These are phyloP conservation scores for Halisarca cf. caerulea DNA, from an alignment of 37 sponge, comb jelly and placozoan genomes.

Conservation along the genomic window DNA sequence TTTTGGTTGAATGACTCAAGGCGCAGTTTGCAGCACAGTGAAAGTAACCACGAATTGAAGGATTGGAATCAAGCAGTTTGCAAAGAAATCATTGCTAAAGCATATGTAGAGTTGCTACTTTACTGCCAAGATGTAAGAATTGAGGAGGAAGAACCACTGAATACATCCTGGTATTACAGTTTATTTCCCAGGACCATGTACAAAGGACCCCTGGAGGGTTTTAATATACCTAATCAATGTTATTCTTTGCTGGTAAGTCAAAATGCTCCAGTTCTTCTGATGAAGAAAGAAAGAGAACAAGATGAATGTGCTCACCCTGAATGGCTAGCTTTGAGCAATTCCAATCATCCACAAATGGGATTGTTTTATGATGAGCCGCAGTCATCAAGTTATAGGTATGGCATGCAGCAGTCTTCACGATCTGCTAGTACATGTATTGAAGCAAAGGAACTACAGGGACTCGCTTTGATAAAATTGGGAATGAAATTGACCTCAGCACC, in stretches of 20 bases:
- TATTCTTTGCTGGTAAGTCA: neutral
- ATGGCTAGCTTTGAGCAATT: neutral
- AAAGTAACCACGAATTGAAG: neutral
- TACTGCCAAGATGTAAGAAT: constrained; percentile 10
- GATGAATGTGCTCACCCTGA: neutral
- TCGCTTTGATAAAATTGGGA: neutral
- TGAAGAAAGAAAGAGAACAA: neutral
- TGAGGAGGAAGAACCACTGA: neutral
- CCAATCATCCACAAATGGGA: constrained; percentile 8
- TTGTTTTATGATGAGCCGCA: neutral
- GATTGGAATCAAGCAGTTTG: constrained; percentile 48
- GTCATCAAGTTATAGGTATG: no score
- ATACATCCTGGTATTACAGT: constrained; percentile 38
- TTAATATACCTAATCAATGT: neutral
- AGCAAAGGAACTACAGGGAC: neutral
- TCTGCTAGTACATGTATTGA: neutral
- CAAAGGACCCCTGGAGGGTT: neutral
- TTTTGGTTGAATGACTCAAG: constrained; percentile 69
- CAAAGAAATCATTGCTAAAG: constrained; percentile 19
- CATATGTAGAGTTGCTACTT: constrained; percentile 48
- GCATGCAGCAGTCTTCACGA: no score
- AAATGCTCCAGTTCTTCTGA: neutral
- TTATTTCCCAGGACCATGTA: constrained; percentile 35
- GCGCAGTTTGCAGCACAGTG: constrained; percentile 36
- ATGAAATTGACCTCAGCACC: constrained; percentile 16